Percentiles rank a stretch among this genome's conserved stretches.
These are phyloP conservation scores for Drosophila colorata DNA, from an alignment of 2,888 invertebrate species.

Conservation along the genomic window DNA sequence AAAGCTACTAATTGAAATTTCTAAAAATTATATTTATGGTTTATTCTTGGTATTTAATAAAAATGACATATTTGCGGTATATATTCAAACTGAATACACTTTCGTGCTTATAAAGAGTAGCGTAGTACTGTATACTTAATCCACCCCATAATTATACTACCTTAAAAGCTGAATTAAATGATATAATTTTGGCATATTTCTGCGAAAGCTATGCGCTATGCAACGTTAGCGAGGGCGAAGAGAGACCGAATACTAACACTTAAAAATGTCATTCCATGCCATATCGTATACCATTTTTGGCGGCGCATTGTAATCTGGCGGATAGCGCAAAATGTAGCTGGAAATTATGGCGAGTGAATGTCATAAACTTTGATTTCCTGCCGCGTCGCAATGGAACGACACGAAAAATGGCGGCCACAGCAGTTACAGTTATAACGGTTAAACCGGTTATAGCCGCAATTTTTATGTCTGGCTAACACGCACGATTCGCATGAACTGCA, in stretches of 20 bases:
- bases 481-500: slow-evolving; percentile 36
- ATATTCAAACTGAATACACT: background rate
- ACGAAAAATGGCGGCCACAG: slow-evolving; percentile 66
- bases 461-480: slow-evolving; percentile 74
- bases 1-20: too few relatives aligned
- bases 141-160: background rate
- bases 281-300: slow-evolving; percentile 10
- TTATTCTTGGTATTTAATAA: too few relatives aligned
- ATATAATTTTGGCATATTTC: background rate
- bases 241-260: slow-evolving; percentile 2
- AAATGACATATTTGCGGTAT: too few relatives aligned
- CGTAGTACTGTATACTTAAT: background rate
- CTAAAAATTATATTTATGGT: too few relatives aligned
- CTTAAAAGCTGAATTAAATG: background rate
- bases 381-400: slow-evolving; percentile 38
- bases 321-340: slow-evolving; percentile 35
- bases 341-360: slow-evolving; percentile 69
- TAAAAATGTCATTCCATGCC: background rate
- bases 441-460: slow-evolving; percentile 58
- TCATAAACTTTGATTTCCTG: slow-evolving; percentile 77
- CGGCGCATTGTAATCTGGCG: slow-evolving; percentile 23
- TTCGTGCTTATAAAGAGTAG: background rate
- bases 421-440: slow-evolving; percentile 49
- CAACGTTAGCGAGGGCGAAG: background rate
- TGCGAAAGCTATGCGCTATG: background rate